A percentile compares a stretch with the other conserved stretches of the same genome.
phyloP scores from a whole-genome alignment of 2,113 vertebrate species.

The Circaetus cinerascens region DNA sequence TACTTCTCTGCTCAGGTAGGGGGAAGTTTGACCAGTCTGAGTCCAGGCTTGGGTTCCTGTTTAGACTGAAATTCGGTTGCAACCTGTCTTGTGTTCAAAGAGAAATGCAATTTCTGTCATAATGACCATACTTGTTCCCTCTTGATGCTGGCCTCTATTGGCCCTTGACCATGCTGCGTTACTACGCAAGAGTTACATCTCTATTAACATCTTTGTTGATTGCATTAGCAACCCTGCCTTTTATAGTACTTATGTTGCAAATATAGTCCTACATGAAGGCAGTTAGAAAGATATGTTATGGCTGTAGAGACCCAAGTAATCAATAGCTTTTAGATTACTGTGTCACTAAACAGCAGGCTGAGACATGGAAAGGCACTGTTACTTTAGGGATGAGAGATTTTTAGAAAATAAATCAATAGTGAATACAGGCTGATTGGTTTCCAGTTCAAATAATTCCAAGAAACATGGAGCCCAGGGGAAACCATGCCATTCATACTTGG shows the following conservation, averaged over 20 bases:
- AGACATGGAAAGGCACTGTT: conserved; percentile 11
- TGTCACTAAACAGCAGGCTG: conserved; percentile 37
- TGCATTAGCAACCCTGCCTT: background rate
- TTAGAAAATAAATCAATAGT: conserved; percentile 56
- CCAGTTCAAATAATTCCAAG: conserved; percentile 57
- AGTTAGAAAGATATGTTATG: background rate
- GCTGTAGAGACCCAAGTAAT: conserved; percentile 39
- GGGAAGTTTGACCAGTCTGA: fast-evolving
- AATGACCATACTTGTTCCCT: background rate
- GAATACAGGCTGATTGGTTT: conserved; percentile 46
- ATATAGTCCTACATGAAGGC: background rate
- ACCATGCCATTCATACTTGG: background rate
- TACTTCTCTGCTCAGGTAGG: fast-evolving
- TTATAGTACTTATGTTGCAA: background rate
- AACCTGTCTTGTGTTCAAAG: background rate
- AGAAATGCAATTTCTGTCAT: background rate
- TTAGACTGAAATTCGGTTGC: background rate
- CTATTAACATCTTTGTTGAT: background rate
- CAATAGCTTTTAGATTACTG: conserved; percentile 64
- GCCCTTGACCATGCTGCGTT: background rate
- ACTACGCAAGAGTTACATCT: background rate
- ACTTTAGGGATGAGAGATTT: conserved; percentile 43
- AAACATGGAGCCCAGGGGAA: conserved; percentile 32
- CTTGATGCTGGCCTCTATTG: background rate
- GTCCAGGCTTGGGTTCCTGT: background rate